Base-by-base conservation (phyloP, 1,140 invertebrate species). In the Dysdera silvatica region DNA sequence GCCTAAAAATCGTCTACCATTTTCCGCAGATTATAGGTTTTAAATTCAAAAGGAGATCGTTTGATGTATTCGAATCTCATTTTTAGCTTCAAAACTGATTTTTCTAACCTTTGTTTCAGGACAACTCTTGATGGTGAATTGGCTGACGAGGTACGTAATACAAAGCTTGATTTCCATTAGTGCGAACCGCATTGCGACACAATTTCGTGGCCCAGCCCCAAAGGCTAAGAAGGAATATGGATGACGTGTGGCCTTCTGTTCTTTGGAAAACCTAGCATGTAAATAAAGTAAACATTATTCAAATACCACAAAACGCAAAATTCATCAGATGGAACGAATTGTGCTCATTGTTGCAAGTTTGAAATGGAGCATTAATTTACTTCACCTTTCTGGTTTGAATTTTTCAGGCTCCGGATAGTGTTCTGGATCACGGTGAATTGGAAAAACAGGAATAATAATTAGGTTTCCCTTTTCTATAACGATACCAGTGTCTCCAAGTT, bases 401-500 rank as follows among this genome's bases (percentile, higher is more conserved):
- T 20, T 33, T 40, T 69, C 67, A 3, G 68, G 68, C 16, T 69
- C 67, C 8, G 66, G 61, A 47, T 52, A 69, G 23, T 31, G 61
- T 40, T 65, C 41, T 6, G 68, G 68, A 48, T 69, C 68, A 7
- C 52, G 52, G 35, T 68, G 62, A 1, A 69, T 66, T 12, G 45
- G 58, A 16, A 81, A 76, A 2, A 82, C 74, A 0, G 84, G 80
- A 33, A 89, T 79, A 12, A 82, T 73, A 2, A 88, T 71, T 2
- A 79, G 66, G 0, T 78, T 85, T 1, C 81, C 85, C 72, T 78
- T 78, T 14, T 61, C 66, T 24, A 78, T 69, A 3, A 49, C 55
- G 20, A 73, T 69, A 6, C 24, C 18, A 18, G 24, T 29, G 1
- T 56, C 37, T 28, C 33, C 28, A 10, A 65, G 14, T 6, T 20